phyloP scores from a whole-genome alignment of 2,888 invertebrate genomes.

The Asteroscopus sphinx region DNA sequence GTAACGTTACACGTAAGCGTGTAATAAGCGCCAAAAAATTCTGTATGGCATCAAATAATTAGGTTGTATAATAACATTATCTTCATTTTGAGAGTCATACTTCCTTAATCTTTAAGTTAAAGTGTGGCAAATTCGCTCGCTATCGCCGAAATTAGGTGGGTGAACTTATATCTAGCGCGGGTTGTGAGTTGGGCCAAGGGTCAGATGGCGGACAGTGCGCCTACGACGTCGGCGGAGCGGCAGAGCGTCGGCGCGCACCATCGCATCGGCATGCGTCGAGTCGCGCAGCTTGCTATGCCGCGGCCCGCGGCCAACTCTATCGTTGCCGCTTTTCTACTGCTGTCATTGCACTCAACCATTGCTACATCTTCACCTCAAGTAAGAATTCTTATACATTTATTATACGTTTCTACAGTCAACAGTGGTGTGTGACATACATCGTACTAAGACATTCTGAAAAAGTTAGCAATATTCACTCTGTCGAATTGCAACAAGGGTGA shows the following conservation, averaged over 20 bases:
- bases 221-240: constrained; percentile 59
- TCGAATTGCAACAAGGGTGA: constrained; percentile 12
- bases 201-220: constrained; percentile 80
- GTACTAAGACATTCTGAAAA: constrained; percentile 1
- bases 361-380: constrained; percentile 51
- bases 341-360: constrained; percentile 29
- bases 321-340: constrained; percentile 32
- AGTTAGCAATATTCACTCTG: background rate
- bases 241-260: constrained; percentile 77
- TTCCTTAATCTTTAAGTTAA: constrained; percentile 73
- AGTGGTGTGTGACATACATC: constrained; percentile 18
- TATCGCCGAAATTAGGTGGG: constrained; percentile 87
- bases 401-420: constrained; percentile 2
- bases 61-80: constrained; percentile 54
- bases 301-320: constrained; percentile 31
- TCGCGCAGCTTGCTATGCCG: constrained; percentile 59
- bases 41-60: constrained; percentile 24
- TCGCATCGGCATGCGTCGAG: constrained; percentile 78
- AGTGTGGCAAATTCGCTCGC: constrained; percentile 72
- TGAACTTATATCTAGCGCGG: constrained; percentile 84
- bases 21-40: constrained; percentile 3
- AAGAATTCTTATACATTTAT: constrained; percentile 44
- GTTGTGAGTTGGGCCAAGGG: constrained; percentile 81
- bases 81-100: constrained; percentile 57
- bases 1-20: constrained; percentile 12